Base-by-base conservation (phyloP, 2,797 vertebrate species). In the Syngnathus acus region DNA sequence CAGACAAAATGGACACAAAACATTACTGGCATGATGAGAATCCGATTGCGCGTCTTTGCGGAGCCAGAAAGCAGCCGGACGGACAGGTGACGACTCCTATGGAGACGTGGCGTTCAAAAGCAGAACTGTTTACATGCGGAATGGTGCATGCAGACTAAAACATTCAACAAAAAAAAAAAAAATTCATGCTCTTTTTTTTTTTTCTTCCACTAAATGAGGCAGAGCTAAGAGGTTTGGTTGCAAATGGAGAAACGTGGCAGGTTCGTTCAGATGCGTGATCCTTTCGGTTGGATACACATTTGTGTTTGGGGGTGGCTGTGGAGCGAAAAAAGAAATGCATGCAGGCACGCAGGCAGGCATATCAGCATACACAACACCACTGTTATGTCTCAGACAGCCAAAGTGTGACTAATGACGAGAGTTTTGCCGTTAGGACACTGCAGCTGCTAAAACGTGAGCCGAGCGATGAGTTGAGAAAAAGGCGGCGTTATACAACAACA, bases 1-100 rank as follows among this genome's bases (percentile, higher is more conserved):
- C 82, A 89, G 82, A 88, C 77, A 84, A 74, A 32, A 83, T 47
- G 65, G 45, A 55, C 55, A 65, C 63, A 76, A n/a, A 76, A 32
- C 54, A 70, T 47, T 58, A 58, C 73, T 54, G 75, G 9, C 62
- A 61, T 65, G 63, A 13, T 48, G 6, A 69, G 63, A 47, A 26
- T 62, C 58, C 8, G 40, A 26, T 38, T 65, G 47, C 71, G 63
- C 0, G 23, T 64, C 65, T 71, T 65, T 68, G 67, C 21, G 3
- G 62, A 67, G 67, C 58, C 68, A 53, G 62, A 70, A 74, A 69
- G 76, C 58, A 66, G 37, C 58, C 54, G 61, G 62, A 71, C n/a
- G 68, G 42, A 78, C 65, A 67, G 61, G 68, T 61, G 72, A 73
- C 6, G 14, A 67, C 68, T 75, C 67, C 51, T 62, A 43, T 45